Evolutionary conservation across 2,888 invertebrate genomes (phyloP).

Genomic region (Proisotoma minuta): DNA sequence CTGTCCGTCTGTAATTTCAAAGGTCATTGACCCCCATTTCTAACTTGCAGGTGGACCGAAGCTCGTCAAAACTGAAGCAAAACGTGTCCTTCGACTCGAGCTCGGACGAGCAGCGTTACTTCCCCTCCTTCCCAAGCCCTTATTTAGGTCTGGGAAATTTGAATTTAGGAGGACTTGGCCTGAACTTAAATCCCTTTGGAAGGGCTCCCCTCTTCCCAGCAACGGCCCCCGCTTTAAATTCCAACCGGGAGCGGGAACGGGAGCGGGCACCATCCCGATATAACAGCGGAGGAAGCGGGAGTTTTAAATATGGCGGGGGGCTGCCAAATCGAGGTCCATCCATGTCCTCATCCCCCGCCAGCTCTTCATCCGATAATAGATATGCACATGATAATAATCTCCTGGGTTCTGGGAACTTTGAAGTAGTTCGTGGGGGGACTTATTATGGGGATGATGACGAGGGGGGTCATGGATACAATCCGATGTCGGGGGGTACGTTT

Average conservation of each 20-base stretch:
- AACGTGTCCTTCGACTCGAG: slow-evolving; percentile 25
- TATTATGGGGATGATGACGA: slow-evolving; percentile 64
- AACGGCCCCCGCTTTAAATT: slow-evolving; percentile 41
- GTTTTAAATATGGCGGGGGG: slow-evolving; percentile 14
- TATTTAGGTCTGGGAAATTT: slow-evolving; percentile 19
- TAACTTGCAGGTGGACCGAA: no score
- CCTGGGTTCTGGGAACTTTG: slow-evolving; percentile 78
- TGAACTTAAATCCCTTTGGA: not conserved
- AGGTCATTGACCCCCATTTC: no score
- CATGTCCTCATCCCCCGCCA: slow-evolving; percentile 35
- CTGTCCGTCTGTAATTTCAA: no score
- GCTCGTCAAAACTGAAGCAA: no score
- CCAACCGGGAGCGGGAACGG: no score
- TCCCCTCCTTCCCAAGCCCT: slow-evolving; percentile 43
- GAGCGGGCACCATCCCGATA: slow-evolving; percentile 44
- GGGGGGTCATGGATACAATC: no score
- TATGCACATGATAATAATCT: slow-evolving; percentile 59
- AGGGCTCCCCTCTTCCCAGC: slow-evolving; percentile 44
- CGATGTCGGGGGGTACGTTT: no score
- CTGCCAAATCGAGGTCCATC: slow-evolving; percentile 41
- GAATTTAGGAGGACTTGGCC: slow-evolving; percentile 17
- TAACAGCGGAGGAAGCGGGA: slow-evolving; percentile 26
- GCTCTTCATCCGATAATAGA: slow-evolving; percentile 49
- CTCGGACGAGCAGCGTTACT: slow-evolving; percentile 44
- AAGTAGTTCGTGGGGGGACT: slow-evolving; percentile 75